Base-by-base conservation (phyloP, 1,140 invertebrate species). In the Trichonephila inaurata region DNA sequence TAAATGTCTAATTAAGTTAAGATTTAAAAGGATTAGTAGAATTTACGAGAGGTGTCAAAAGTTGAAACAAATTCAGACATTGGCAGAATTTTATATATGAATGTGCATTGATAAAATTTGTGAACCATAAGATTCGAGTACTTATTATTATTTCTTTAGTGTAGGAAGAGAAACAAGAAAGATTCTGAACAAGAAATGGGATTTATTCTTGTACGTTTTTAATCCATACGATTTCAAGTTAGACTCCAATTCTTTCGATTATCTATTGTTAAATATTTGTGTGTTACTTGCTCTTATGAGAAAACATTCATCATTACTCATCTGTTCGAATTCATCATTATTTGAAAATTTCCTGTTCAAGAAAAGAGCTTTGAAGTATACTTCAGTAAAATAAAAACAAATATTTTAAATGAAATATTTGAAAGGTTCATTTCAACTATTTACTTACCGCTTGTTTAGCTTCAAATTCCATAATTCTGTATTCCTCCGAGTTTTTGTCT, bases 391-490 rank as follows among this genome's bases (percentile, higher is more conserved):
- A 21, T 7, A 24, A 77, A 28, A 28, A 77, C 5, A 6, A 40
- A 33, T 40, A 77, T 77, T 33, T 28, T 6, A 77, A 16, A 33
- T 18, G 33, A 77, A 40, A 40, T 40, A 40, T 16, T 77, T 77
- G 10, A 77, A 77, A 28, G 18, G 24, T 16, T 28, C 24, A n/a
- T 77, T 77, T 77, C 28, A 18, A 19, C 28, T 33, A 8, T 77
- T 33, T 8, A 86, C 91, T 97, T 96, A 98, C 98, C 87, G 98
- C 98, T 96, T 97, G 96, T 28, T 97, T 97, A 0, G 98, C 97
- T 96, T 99, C 98, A 95, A 97, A 98, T 95, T 97, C 97, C 4
- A 99, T 95, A 86, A 98, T 97, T 69, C 98, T 97, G 95, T 98
- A 98, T 3, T 97, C 97, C 72, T 98, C 98, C 6, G 98, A 98